Conservation (phyloP, 2,113 vertebrate genomes). For the Grus americana region DNA sequence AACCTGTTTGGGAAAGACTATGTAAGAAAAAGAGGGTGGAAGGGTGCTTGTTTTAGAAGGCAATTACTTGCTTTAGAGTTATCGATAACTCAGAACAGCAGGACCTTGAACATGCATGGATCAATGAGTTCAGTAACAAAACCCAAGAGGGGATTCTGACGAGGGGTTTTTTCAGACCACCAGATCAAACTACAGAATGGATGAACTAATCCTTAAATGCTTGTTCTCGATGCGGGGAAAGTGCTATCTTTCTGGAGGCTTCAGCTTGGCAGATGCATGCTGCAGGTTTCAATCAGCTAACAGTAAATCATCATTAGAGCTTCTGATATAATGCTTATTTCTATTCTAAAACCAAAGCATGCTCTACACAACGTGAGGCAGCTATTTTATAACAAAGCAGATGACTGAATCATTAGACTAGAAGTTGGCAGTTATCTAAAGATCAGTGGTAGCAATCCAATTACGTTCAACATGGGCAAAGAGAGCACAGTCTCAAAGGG, state of each 20-base stretch:
- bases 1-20: neutral
- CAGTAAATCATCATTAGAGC: neutral
- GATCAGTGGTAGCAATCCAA: neutral
- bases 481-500: neutral
- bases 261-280: neutral
- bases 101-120: neutral
- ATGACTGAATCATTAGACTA: neutral
- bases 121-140: neutral
- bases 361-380: neutral
- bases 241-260: neutral
- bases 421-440: neutral
- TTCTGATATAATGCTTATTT: neutral
- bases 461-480: neutral
- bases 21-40: neutral
- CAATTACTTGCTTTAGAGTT: slow-evolving; percentile 3
- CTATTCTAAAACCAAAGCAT: neutral
- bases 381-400: neutral
- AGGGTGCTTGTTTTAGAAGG: neutral
- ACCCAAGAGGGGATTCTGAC: neutral
- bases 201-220: neutral
- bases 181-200: neutral
- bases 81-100: slow-evolving; percentile 16
- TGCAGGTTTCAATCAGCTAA: neutral
- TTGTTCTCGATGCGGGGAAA: neutral
- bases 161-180: neutral